Conservation (phyloP, 2,888 invertebrate species). For the Epicampocera succincta region DNA sequence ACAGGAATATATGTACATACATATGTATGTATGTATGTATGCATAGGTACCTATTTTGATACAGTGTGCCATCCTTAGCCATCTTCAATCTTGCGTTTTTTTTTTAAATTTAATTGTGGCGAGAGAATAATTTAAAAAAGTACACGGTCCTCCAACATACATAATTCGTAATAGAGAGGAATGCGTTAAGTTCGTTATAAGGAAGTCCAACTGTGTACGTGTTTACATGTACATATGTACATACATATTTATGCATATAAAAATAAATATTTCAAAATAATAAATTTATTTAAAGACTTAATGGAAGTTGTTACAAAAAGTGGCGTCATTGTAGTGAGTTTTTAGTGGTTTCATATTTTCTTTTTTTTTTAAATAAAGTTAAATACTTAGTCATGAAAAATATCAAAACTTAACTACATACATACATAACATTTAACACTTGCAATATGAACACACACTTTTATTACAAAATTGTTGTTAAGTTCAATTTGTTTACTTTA, state of each 20-base stretch:
- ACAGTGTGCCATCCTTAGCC: neutral
- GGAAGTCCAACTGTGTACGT: no score
- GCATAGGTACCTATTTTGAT: neutral
- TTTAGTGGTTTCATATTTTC: slow-evolving; percentile 34
- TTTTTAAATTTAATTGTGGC: no score
- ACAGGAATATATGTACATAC: no score
- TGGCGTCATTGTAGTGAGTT: slow-evolving; percentile 55
- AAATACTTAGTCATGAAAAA: slow-evolving; percentile 37
- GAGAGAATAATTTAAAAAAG: no score
- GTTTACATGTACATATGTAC: no score
- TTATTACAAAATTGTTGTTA: neutral
- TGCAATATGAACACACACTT: slow-evolving; percentile 14
- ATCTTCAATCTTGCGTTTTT: no score
- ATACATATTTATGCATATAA: slow-evolving; percentile 1
- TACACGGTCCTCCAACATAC: no score
- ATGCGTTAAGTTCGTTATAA: no score
- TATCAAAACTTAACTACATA: slow-evolving; percentile 16
- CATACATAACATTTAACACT: neutral
- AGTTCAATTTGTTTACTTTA: slow-evolving; percentile 31
- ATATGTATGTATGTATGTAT: neutral
- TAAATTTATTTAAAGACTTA: slow-evolving; percentile 32
- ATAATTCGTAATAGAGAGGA: no score
- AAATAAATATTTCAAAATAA: slow-evolving; percentile 12
- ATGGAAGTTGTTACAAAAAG: slow-evolving; percentile 39
- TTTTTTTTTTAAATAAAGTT: slow-evolving; percentile 43